phyloP scores from a whole-genome alignment of 92 coral and sea anemone species.

The Phenganax stokvisi region DNA sequence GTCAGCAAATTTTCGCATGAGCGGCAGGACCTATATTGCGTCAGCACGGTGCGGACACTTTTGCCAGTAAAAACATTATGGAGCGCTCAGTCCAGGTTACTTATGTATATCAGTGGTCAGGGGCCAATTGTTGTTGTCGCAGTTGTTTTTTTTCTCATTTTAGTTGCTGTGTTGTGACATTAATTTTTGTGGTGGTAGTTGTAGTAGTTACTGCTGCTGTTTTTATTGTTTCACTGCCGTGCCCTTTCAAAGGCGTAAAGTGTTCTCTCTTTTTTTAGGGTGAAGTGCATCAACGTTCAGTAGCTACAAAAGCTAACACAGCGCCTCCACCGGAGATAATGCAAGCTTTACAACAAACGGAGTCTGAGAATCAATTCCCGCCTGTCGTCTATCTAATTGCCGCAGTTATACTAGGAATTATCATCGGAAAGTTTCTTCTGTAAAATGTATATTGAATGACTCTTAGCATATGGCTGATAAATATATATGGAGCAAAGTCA shows the following conservation, averaged over 20 bases:
- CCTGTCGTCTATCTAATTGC: conserved; percentile 63
- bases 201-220: neutral
- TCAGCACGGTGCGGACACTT: too few species aligned
- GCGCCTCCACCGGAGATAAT: conserved; percentile 1
- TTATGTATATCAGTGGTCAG: too few species aligned
- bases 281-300: conserved; percentile 19
- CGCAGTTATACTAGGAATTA: conserved; percentile 75
- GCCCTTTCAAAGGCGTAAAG: neutral
- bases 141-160: too few species aligned
- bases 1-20: too few species aligned
- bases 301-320: neutral
- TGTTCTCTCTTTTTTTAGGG: neutral
- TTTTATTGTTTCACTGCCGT: neutral
- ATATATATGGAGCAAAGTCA: too few species aligned
- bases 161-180: too few species aligned
- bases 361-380: conserved; percentile 34
- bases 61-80: too few species aligned
- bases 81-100: too few species aligned
- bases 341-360: neutral
- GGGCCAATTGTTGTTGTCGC: too few species aligned
- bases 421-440: conserved; percentile 76
- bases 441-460: conserved; percentile 30
- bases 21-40: too few species aligned
- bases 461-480: too few species aligned
- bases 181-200: too few species aligned